Evolutionary conservation across 2,888 invertebrate genomes (phyloP).

Genomic region (Liopterus haemorrhoidalis): DNA sequence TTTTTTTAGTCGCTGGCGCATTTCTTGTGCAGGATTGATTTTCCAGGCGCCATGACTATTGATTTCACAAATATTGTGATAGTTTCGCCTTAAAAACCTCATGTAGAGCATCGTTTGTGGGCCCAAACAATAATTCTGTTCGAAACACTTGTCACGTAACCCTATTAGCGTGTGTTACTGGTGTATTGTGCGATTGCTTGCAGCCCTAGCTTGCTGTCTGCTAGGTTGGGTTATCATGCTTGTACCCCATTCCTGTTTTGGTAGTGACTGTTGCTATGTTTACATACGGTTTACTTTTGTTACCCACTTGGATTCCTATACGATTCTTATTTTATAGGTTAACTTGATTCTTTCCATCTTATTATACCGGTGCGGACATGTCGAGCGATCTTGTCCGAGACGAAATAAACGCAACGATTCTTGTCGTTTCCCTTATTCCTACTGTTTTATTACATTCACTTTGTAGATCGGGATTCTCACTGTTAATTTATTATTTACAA

Average conservation of each 20-base stretch:
- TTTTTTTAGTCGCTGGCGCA: conserved; percentile 38
- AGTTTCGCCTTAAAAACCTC: conserved; percentile 34
- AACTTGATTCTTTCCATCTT: conserved; percentile 19
- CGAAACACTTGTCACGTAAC: conserved; percentile 2
- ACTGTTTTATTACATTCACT: no score
- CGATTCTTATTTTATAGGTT: conserved; percentile 22
- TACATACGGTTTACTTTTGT: conserved; percentile 20
- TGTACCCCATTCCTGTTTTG: conserved; percentile 22
- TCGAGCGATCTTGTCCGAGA: no score
- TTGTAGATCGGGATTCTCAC: no score
- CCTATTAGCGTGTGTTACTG: conserved; percentile 8
- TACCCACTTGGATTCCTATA: conserved; percentile 14
- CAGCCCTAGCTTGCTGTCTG: conserved; percentile 11
- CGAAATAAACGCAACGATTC: no score
- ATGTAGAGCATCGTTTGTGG: conserved; percentile 9
- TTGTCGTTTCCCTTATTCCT: no score
- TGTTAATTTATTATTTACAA: no score
- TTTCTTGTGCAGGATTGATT: conserved; percentile 48
- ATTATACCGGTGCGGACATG: no score
- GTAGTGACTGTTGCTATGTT: conserved; percentile 24
- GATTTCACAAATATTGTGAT: conserved; percentile 45
- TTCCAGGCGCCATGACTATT: conserved; percentile 52
- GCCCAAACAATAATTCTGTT: conserved; percentile 6
- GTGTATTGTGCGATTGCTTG: conserved; percentile 9
- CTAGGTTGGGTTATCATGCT: conserved; percentile 18